Evolutionary conservation across 1,140 invertebrate species (phyloP), one percentile per base, ranked within the genome.

Genomic region (Pantala flavescens): DNA sequence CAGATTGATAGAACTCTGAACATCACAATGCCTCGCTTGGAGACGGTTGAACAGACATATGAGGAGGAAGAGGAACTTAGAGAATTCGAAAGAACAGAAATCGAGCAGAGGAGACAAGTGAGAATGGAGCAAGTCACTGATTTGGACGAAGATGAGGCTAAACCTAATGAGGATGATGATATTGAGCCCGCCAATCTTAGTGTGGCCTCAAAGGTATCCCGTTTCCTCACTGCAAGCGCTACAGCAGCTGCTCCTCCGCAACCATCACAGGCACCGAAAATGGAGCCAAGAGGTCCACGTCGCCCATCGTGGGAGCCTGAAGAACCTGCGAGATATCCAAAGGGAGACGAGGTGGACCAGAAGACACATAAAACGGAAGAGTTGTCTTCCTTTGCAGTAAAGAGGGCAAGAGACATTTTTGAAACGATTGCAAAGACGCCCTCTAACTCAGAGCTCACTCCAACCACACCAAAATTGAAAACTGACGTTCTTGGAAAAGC

Each of bases 331-430:
- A 3, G n/a, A 14, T 12, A 63, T 1, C 49, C 49, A 19, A 63
- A 63, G n/a, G 14, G 16, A 63, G 49, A 63, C n/a, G 49, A 63
- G n/a, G n/a, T 21, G 14, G 49, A 63, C 49, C 49, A 63, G n/a
- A 63, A 63, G n/a, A 63, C 3, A 7, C 85, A 84, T 79, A 86
- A 85, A 19, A 85, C 85, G 14, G 49, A 63, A 19, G 49, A 63
- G 14, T 19, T 19, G 14, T 16, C 49, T 63, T 63, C 49, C 12
- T 3, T 19, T 21, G 49, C 49, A 7, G 49, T 63, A 7, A 63
- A 63, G 49, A 16, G 49, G 16, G n/a, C 49, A 19, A 63, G 49
- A 12, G n/a, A 63, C 12, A 63, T 63, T 7, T 63, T 63, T 63
- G 49, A 63, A 14, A 63, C 49, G 5, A 63, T 63, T 5, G 49